Evolutionary conservation across 2,888 invertebrate genomes (phyloP), one percentile per base, ranked within the genome.

Genomic region (Melieria crassipennis): DNA sequence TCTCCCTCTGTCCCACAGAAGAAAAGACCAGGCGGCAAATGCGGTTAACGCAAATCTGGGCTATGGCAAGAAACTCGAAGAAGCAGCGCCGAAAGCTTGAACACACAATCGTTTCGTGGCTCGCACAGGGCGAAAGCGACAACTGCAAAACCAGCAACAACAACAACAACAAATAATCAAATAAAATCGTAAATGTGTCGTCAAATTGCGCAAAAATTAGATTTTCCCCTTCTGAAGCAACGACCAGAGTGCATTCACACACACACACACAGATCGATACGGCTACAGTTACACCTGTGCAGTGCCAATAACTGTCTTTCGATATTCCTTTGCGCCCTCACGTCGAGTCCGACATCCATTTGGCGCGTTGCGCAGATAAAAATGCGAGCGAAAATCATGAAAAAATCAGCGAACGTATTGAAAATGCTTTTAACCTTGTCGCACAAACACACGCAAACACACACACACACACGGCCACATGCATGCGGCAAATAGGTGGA

Each of bases 111-210:
- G 3, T 30, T 30, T 1, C 30, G 30, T 30, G 30, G 30, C 30
- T 30, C 30, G 30, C 30, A 30, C 30, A 30, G 30, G 30, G 30
- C 30, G 30, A 30, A 30, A 30, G 30, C 30, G 30, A 30, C 30
- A 30, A 30, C 30, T 30, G 30, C 45, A 61, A 11, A 11, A 45
- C 10, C 45, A 13, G 73, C 75, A 75, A 66, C 71, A 73, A 71
- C 72, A 71, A 75, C 79, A 79, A 81, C 72, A 71, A 75, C 79
- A 79, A 81, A 82, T 83, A 83, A 83, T 83, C 83, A 83, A 83
- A 83, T 83, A 82, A 83, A 83, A 83, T 81, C 81, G 82, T 82
- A 83, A 83, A 83, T 83, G 83, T 83, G 81, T 83, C 82, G 83
- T 83, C 83, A 83, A 83, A 83, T 82, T 83, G 82, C 81, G 79